Base-by-base conservation (phyloP, 2,888 invertebrate genomes). In the Agonum fuliginosum region DNA sequence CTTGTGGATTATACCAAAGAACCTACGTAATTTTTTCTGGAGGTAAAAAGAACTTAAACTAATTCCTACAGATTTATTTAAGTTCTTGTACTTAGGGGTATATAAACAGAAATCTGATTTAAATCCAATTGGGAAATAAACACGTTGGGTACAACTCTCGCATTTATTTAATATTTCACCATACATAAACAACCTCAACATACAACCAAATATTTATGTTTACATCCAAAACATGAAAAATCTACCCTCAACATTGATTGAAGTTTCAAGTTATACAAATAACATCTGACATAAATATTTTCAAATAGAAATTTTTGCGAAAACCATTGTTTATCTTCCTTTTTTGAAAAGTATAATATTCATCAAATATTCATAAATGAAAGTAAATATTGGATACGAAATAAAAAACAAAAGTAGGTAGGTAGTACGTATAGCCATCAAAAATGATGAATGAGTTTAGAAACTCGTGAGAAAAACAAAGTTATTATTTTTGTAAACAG, bases 361-460 rank as follows among this genome's bases (percentile, higher is more conserved):
- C n/a, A n/a, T n/a, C n/a, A n/a, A 30, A 62, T 62, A 17, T 62
- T 62, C 30, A 30, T 34, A 34, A 54, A 19, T 17, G 17, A 48
- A 48, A 62, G 34, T 37, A 62, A 34, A 62, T 62, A 62, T 62
- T 62, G 30, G 34, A 48, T 48, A 12, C 48, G 30, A 62, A 62
- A 14, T 14, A 34, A 62, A 62, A 34, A 62, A n/a, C 17, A 62
- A 58, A 62, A 27, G 62, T 20, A 30, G n/a, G n/a, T n/a, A n/a
- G n/a, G n/a, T 62, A 34, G 34, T 34, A 34, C 1, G 34, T 17
- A 30, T 62, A n/a, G n/a, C 62, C 62, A 62, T 62, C 62, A 62
- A 34, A 37, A 27, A 62, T 62, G 62, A 62, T 62, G 62, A 27
- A 62, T 62, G 62, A 62, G 34, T n/a, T 34, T 12, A 27, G 14